Percentiles rank a stretch among this genome's conserved stretches.
Evolutionary conservation across 2,113 vertebrate species (phyloP).

Genomic region (Festucalex cinctus): DNA sequence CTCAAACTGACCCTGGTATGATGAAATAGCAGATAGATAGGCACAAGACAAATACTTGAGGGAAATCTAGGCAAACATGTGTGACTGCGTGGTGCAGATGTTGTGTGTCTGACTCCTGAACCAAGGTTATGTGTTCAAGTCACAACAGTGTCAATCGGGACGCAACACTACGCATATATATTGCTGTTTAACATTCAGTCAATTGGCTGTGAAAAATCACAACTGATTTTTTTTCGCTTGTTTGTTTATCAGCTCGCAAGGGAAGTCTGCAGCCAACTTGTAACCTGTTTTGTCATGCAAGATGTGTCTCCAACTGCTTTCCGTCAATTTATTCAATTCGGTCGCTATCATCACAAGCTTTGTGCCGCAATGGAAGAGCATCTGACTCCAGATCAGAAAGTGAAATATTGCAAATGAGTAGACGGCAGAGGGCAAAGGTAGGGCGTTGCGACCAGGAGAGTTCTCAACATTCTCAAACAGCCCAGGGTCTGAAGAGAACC

Average conservation of each 20-base stretch:
- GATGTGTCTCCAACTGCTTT: background rate
- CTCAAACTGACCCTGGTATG: background rate
- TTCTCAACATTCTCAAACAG: background rate
- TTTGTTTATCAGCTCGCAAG: background rate
- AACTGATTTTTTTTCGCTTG: background rate
- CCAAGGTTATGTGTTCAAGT: constrained; percentile 7
- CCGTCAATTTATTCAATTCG: background rate
- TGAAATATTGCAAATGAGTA: background rate
- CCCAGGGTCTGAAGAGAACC: too few species aligned
- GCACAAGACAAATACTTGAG: background rate
- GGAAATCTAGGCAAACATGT: background rate
- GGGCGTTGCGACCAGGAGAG: background rate
- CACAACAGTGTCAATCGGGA: background rate
- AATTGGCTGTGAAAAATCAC: constrained; percentile 2
- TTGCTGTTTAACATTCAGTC: constrained; percentile 1
- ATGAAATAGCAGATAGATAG: background rate
- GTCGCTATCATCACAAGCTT: background rate
- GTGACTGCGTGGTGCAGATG: background rate
- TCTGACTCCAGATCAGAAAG: constrained; percentile 11
- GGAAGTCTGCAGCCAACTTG: background rate
- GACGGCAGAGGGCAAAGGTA: background rate
- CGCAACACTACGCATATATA: too few species aligned
- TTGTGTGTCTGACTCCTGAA: background rate
- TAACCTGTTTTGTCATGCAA: background rate
- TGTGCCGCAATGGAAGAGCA: constrained; percentile 5